Evolutionary conservation across 2,888 invertebrate genomes (phyloP), one percentile per base, ranked within the genome.

Genomic region (Mesochorus sp.): DNA sequence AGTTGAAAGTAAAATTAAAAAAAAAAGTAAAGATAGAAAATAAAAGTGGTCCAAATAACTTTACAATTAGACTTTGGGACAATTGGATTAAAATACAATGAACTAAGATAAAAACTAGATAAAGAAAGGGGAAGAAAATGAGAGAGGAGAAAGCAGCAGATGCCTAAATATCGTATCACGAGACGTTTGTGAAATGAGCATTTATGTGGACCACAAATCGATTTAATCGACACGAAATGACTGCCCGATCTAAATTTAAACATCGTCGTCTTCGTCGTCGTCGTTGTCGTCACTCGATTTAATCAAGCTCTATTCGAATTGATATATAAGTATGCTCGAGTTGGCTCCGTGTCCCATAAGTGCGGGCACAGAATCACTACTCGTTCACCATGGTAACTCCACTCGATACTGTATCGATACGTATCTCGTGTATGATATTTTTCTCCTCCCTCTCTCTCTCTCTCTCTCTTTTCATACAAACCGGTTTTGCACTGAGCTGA

Each of bases 211-310:
- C 64, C 55, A 59, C 59, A 59, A 66, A 66, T 68, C 68, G 74
- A 62, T 78, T 21, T 28, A 62, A 61, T 64, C 64, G 78, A 44
- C 64, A 55, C 61, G 51, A 71, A 62, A 74, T 49, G 21, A 78
- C 74, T 68, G 64, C 21, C 78, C 77, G 82, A 80, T 85, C 88
- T 87, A 88, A 85, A 88, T 87, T 88, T 87, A 87, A 88, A 85
- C 83, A 80, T 67, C 79, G 82, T 79, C 66, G 79, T 62, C 68
- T n/a, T 31, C n/a, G n/a, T n/a, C n/a, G n/a, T n/a, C n/a, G n/a
- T n/a, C n/a, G n/a, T n/a, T n/a, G n/a, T n/a, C n/a, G 42, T 17
- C 14, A 5, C 14, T 68, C 76, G 72, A 81, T 86, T 86, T 82
- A 85, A 88, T 87, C 84, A 85, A 84, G 83, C 83, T 85, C 81